These are phyloP conservation scores for Hestina assimilis DNA, from an alignment of 1,140 invertebrate species.

Conservation along the genomic window DNA sequence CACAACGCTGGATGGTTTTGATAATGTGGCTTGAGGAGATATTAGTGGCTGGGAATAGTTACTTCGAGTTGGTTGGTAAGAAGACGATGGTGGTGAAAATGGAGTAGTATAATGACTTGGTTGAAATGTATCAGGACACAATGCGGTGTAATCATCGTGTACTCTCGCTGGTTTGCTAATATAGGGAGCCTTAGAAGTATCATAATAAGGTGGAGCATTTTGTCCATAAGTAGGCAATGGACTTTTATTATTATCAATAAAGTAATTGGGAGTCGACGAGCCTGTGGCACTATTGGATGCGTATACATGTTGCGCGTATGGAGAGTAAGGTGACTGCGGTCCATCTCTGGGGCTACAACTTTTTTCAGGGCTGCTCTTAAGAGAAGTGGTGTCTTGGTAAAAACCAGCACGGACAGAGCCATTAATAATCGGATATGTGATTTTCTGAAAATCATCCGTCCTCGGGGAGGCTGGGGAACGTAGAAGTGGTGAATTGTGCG, in stretches of 20 bases:
- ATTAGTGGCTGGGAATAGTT: slow-evolving; percentile 59
- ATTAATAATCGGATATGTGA: slow-evolving; percentile 83
- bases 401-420: slow-evolving; percentile 87
- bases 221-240: slow-evolving; percentile 67
- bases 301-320: slow-evolving; percentile 82
- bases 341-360: slow-evolving; percentile 83
- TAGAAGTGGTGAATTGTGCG: slow-evolving; percentile 82
- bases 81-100: slow-evolving; percentile 57
- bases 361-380: slow-evolving; percentile 85
- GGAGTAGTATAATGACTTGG: slow-evolving; percentile 67
- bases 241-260: slow-evolving; percentile 69
- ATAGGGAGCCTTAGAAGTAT: slow-evolving; percentile 74
- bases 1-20: slow-evolving; percentile 26
- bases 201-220: slow-evolving; percentile 75
- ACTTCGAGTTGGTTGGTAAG: slow-evolving; percentile 53
- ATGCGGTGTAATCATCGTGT: slow-evolving; percentile 56
- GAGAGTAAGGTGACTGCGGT: slow-evolving; percentile 80
- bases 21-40: slow-evolving; percentile 45
- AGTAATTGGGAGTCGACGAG: slow-evolving; percentile 60
- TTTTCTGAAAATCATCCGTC: slow-evolving; percentile 80
- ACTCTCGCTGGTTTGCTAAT: slow-evolving; percentile 50
- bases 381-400: slow-evolving; percentile 87
- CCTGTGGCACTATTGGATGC: slow-evolving; percentile 75
- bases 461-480: slow-evolving; percentile 81
- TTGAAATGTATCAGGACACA: slow-evolving; percentile 69